Percentiles rank a stretch among this genome's conserved stretches.
These are phyloP conservation scores for Chelonia mydas DNA, from an alignment of 2,797 vertebrate species.

Conservation along the genomic window DNA sequence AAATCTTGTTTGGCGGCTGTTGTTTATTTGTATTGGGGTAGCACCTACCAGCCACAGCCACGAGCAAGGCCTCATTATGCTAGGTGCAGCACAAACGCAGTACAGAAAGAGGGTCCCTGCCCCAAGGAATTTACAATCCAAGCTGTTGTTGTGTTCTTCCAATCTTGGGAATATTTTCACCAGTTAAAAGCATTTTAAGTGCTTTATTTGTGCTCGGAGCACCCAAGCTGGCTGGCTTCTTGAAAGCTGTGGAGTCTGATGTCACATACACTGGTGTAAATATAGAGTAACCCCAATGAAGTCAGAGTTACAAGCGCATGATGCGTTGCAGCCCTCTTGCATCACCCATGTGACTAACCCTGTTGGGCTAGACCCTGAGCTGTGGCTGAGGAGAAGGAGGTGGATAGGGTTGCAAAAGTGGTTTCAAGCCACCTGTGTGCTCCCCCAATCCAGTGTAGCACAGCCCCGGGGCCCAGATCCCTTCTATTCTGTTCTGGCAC, in stretches of 20 bases:
- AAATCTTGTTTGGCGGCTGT: background rate
- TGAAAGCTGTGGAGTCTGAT: background rate
- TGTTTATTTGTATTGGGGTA: background rate
- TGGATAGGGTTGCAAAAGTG: background rate
- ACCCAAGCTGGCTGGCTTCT: background rate
- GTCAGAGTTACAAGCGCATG: background rate
- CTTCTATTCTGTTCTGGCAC: background rate
- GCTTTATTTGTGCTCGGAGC: background rate
- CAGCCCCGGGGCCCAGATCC: background rate
- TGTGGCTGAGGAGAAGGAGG: background rate
- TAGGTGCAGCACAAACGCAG: background rate
- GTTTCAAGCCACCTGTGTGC: background rate
- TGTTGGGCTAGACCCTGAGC: background rate
- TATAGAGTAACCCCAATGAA: background rate
- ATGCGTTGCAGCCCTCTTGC: background rate
- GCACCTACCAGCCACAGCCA: background rate
- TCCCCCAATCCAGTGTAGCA: background rate
- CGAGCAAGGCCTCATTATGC: background rate
- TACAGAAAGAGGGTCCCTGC: background rate
- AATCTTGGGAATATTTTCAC: background rate
- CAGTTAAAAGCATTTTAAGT: background rate
- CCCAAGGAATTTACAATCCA: background rate
- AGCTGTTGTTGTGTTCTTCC: background rate
- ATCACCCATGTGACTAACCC: background rate
- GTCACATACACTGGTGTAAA: background rate